Percentiles rank a stretch among this genome's conserved stretches.
Evolutionary conservation across 2,113 vertebrate genomes (phyloP).

Genomic region (Pontoporia blainvillei): DNA sequence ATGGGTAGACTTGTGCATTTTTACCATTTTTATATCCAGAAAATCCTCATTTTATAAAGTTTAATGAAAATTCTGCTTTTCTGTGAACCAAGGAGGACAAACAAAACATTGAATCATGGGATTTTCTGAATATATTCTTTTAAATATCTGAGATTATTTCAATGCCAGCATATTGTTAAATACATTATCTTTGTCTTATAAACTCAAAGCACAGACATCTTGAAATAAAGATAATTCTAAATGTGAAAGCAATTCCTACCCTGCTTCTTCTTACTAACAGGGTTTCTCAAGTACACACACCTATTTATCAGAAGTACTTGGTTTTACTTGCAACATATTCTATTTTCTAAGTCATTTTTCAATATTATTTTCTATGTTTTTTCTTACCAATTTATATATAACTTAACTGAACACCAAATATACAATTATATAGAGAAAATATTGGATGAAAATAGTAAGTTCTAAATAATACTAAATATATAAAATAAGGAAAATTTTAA

Average conservation of each 20-base stretch:
- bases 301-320: neutral
- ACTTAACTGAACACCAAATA: neutral
- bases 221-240: neutral
- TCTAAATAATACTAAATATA: neutral
- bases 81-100: neutral
- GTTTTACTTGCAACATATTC: neutral
- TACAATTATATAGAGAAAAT: neutral
- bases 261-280: neutral
- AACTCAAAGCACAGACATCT: neutral
- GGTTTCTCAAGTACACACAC: neutral
- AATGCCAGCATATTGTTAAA: neutral
- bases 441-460: neutral
- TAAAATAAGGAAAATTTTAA: neutral
- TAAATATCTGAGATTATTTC: neutral
- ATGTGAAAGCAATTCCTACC: neutral
- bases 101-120: neutral
- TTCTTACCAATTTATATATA: neutral
- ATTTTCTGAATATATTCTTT: neutral
- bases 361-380: neutral
- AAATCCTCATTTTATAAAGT: constrained; percentile 27
- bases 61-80: constrained; percentile 12
- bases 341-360: neutral
- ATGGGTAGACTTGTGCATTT: neutral
- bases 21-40: constrained; percentile 23
- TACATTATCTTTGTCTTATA: neutral